phyloP scores from a whole-genome alignment of 2,113 vertebrate genomes.

The Lates calcarifer region DNA sequence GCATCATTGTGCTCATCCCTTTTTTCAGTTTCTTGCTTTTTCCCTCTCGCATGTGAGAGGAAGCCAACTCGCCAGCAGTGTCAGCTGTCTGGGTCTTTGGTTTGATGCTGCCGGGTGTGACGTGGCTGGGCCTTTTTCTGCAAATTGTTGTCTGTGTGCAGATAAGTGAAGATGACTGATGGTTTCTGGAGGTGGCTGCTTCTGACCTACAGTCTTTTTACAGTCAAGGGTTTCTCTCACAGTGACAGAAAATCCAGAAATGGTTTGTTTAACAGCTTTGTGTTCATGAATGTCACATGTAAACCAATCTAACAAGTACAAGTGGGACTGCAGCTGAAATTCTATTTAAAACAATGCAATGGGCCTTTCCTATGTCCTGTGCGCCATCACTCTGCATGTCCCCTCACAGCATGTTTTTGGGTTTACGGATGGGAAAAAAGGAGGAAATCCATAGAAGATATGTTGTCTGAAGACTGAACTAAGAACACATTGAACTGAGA shows the following conservation, averaged over 20 bases:
- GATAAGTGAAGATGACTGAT: constrained; percentile 20
- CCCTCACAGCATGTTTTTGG: neutral
- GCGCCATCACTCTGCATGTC: neutral
- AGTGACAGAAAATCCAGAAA: neutral
- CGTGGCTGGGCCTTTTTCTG: constrained; percentile 22
- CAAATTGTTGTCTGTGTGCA: neutral
- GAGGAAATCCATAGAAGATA: constrained; percentile 16
- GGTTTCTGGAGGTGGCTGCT: constrained; percentile 14
- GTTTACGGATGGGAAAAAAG: constrained; percentile 5
- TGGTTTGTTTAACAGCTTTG: neutral
- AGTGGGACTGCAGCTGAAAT: neutral
- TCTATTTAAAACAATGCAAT: constrained; percentile 15
- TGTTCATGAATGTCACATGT: neutral
- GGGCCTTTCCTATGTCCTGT: neutral
- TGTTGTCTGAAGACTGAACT: neutral
- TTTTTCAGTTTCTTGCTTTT: constrained; percentile 54
- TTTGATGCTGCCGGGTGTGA: constrained; percentile 33
- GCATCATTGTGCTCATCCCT: constrained; percentile 51
- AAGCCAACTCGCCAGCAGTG: constrained; percentile 14
- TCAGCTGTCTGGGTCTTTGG: constrained; percentile 36
- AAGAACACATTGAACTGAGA: neutral
- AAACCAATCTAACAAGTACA: neutral
- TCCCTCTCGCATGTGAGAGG: constrained; percentile 34
- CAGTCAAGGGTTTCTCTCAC: neutral
- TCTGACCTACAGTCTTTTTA: constrained; percentile 5